Percentiles rank a stretch among this genome's conserved stretches.
phyloP scores from a whole-genome alignment of 1,140 invertebrate genomes.

The Branchinecta lynchi region DNA sequence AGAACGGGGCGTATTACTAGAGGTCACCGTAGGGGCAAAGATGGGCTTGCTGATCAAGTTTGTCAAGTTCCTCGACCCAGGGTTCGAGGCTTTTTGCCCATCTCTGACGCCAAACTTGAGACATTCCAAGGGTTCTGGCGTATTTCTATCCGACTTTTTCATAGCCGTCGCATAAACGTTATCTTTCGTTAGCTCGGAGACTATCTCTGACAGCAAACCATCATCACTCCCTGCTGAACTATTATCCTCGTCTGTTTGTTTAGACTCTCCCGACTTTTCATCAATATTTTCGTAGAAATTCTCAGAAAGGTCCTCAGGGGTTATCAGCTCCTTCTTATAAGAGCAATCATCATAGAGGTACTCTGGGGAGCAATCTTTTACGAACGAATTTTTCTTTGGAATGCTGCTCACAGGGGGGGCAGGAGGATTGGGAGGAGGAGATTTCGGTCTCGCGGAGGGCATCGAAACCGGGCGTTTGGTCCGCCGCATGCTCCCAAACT shows the following conservation, averaged over 20 bases:
- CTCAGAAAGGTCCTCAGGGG: conserved; percentile 33
- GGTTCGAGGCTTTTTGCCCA: not conserved
- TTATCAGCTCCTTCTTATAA: conserved; percentile 36
- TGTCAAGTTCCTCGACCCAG: not conserved
- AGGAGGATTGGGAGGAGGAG: conserved; percentile 44
- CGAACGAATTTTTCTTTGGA: conserved; percentile 25
- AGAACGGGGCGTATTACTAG: not conserved
- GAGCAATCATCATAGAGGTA: conserved; percentile 57
- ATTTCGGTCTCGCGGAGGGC: conserved; percentile 41
- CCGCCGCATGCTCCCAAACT: conserved; percentile 61
- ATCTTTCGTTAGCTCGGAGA: conserved; percentile 65
- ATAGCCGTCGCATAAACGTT: conserved; percentile 57
- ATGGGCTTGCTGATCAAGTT: no score
- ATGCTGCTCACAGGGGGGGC: conserved; percentile 27
- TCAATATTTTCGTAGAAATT: conserved; percentile 76
- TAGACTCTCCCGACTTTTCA: conserved; percentile 38
- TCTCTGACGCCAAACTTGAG: not conserved
- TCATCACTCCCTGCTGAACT: conserved; percentile 32
- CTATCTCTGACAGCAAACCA: conserved; percentile 62
- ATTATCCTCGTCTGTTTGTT: conserved; percentile 23
- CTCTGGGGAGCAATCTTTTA: conserved; percentile 29
- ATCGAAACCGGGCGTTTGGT: conserved; percentile 51
- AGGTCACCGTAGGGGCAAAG: not conserved
- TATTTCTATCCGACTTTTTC: conserved; percentile 13
- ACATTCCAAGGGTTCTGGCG: not conserved